phyloP scores from a whole-genome alignment of 2,888 invertebrate genomes.

The Cerastoderma edule region DNA sequence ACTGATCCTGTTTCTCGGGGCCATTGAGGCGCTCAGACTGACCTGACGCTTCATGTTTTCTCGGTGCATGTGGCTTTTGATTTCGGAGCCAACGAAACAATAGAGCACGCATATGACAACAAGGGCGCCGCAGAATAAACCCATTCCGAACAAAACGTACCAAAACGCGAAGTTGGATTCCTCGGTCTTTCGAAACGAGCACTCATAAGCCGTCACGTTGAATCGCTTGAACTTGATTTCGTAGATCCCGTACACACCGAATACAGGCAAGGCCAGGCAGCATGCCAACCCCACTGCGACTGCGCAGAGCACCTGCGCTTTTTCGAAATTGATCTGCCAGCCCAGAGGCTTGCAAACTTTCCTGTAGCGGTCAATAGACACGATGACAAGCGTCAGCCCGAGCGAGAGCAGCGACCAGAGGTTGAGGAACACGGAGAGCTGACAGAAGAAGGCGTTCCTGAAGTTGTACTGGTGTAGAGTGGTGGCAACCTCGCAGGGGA shows the following conservation, averaged over 20 bases:
- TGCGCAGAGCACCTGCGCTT: slow-evolving; percentile 56
- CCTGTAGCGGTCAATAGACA: slow-evolving; percentile 67
- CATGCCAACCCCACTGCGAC: slow-evolving; percentile 36
- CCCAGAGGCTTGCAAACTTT: slow-evolving; percentile 70
- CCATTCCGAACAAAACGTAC: slow-evolving; percentile 51
- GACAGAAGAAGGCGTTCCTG: slow-evolving; percentile 46
- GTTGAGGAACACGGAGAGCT: slow-evolving; percentile 51
- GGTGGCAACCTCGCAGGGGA: slow-evolving; percentile 60
- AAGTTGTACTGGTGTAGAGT: slow-evolving; percentile 60
- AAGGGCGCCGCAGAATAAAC: slow-evolving; percentile 37
- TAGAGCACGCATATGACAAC: slow-evolving; percentile 52
- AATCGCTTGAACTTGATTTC: slow-evolving; percentile 14
- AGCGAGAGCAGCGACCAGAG: slow-evolving; percentile 47
- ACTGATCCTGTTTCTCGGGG: slow-evolving; percentile 22
- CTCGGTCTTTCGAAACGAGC: slow-evolving; percentile 38
- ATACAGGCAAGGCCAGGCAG: slow-evolving; percentile 50
- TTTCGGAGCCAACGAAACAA: slow-evolving; percentile 50
- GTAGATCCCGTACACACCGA: slow-evolving; percentile 43
- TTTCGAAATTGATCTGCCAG: slow-evolving; percentile 65
- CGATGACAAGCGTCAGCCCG: slow-evolving; percentile 55
- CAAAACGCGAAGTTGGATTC: slow-evolving; percentile 33
- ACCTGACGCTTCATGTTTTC: slow-evolving; percentile 45
- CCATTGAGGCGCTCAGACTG: slow-evolving; percentile 51
- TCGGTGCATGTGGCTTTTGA: slow-evolving; percentile 44
- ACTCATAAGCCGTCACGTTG: slow-evolving; percentile 41